Base-by-base conservation (phyloP, 1,140 invertebrate species). In the Drosophila sproati region DNA sequence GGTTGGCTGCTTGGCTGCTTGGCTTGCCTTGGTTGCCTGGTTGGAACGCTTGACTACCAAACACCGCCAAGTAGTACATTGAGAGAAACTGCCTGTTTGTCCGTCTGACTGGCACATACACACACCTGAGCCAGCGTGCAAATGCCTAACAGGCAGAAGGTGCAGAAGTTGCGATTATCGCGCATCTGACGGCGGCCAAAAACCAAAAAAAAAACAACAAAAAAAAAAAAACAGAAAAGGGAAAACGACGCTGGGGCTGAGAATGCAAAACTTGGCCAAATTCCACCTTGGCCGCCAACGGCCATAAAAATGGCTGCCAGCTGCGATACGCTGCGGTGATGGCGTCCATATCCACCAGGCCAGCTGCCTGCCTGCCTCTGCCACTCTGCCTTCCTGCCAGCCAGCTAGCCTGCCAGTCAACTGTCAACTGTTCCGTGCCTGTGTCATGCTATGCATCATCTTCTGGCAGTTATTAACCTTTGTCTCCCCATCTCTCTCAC, bases 391-490 rank as follows among this genome's bases (percentile, higher is more conserved):
- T 43, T 45, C 48, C 57, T 51, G 60, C 64, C 48, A 70, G 47
- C 80, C 35, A 56, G 54, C 45, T 47, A 37, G 39, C 48, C 50
- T 62, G 85, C 86, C 85, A 83, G 86, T 89, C 87, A 89, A 86
- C 87, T 89, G 85, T 89, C 85, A 89, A 85, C 77, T 73, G 80
- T 55, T 79, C 68, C 64, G 69, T 74, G 79, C 57, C 83, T 64
- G 77, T 71, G 83, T 83, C 83, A 88, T 88, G 83, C 83, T 83
- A 89, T 88, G 83, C 85, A 88, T 88, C 83, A 88, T 88, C 85
- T 88, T 88, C 80, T 88, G 85, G 85, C 85, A 88, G 85, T 88
- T 88, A 88, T 88, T 88, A 88, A 88, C 85, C 85, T 88, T 88
- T 88, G 83, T 74, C 72, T 45, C 6, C 12, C 64, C 37, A 61